Conservation (phyloP, 2,797 vertebrate genomes). For the Aratinga solstitialis region DNA sequence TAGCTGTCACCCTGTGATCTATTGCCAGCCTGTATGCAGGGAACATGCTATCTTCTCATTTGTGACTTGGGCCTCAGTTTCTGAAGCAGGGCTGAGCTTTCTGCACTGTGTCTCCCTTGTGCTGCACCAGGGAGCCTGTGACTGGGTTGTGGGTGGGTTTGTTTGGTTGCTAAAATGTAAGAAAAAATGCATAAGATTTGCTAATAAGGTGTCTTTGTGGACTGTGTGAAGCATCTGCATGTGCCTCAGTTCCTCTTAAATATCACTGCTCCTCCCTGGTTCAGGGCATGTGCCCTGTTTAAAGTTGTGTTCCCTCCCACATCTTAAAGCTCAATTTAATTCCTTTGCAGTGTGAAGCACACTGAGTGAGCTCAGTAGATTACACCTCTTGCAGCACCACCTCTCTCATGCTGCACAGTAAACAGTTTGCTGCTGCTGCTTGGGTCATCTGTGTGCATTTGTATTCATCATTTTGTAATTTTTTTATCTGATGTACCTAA, state of each 20-base stretch:
- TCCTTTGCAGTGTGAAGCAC: not conserved
- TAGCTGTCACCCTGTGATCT: not conserved
- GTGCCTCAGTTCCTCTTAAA: not conserved
- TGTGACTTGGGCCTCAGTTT: not conserved
- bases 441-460: not conserved
- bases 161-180: not conserved
- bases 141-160: not conserved
- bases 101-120: not conserved
- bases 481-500: not conserved
- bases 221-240: not conserved
- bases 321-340: not conserved
- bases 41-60: not conserved
- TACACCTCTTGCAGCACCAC: not conserved
- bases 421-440: not conserved
- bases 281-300: not conserved
- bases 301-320: not conserved
- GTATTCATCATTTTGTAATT: not conserved
- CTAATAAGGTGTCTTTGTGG: not conserved
- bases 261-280: not conserved
- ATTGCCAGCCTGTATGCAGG: rapidly evolving
- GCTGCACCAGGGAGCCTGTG: not conserved
- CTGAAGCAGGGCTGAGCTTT: not conserved
- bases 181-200: not conserved
- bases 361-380: not conserved
- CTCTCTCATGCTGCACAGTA: not conserved